phyloP scores from a whole-genome alignment of 2,797 vertebrate species.

The Gallinago solitaria region DNA sequence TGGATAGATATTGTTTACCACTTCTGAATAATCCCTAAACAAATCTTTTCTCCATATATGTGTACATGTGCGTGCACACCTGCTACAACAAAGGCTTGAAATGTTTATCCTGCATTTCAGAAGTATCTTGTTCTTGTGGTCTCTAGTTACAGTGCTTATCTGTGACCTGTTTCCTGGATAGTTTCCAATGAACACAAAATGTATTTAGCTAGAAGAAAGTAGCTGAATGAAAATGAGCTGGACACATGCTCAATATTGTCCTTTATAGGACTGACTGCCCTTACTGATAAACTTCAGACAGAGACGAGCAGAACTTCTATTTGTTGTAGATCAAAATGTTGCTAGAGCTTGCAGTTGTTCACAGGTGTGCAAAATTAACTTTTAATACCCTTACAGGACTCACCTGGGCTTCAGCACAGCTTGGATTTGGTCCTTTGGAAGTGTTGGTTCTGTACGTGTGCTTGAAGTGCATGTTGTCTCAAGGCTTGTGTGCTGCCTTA shows the following conservation, averaged over 20 bases:
- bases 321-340: neutral
- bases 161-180: neutral
- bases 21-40: neutral
- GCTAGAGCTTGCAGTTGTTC: neutral
- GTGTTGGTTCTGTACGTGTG: fast-evolving
- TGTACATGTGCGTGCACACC: neutral
- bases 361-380: neutral
- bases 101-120: neutral
- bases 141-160: neutral
- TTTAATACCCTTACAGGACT: neutral
- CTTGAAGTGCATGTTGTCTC: neutral
- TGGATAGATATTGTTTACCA: neutral
- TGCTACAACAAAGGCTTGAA: neutral
- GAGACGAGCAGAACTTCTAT: neutral
- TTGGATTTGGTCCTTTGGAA: neutral
- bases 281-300: neutral
- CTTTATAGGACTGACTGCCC: neutral
- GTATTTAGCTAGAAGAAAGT: neutral
- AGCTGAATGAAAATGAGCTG: neutral
- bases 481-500: neutral
- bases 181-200: neutral
- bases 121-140: neutral
- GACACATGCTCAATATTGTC: neutral
- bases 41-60: neutral
- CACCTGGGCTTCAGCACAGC: neutral